Base-by-base conservation (phyloP, 2,888 invertebrate species). In the Caradrina kadenii region DNA sequence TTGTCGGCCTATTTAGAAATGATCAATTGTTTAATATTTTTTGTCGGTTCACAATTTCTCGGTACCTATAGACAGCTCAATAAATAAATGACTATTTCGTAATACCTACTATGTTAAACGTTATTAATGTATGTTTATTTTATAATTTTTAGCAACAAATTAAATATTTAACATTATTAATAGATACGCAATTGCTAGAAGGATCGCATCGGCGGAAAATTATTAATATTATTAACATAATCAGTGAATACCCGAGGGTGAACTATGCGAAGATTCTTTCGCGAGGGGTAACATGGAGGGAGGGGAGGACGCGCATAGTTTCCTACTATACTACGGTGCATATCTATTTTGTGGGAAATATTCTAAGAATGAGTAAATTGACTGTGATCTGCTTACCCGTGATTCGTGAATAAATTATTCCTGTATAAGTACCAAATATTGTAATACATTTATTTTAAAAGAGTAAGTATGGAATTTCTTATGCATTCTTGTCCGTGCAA, bases 201-300 rank as follows among this genome's bases (percentile, higher is more conserved):
- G 49, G 39, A 59, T 64, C 15, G 45, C 31, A 68, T 76, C 17
- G 56, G 15, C 35, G 60, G 68, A 66, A 81, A 77, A 69, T 77
- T 55, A 55, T 55, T 52, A 42, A 48, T 60, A 63, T 78, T 83
- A 83, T 76, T 83, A 84, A 77, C 76, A 80, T 79, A 79, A 80
- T 85, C 58, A 72, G 67, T 68, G 70, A 63, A 39, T 69, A 63
- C 68, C 64, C 55, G 64, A 80, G 85, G 88, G 81, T 81, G 63
- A 90, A 87, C 86, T 88, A 88, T 88, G 87, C 79, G 53, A 73
- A 78, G 74, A 87, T 86, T 85, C 82, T 85, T 83, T 76, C 56
- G 56, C 60, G 69, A 82, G 86, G 85, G 82, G 73, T 76, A 73
- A 70, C 22, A 1, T 48, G 58, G 70, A 73, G 21, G 42, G 11